Base-by-base conservation (phyloP, 2,113 vertebrate genomes). In the Picathartes gymnocephalus region DNA sequence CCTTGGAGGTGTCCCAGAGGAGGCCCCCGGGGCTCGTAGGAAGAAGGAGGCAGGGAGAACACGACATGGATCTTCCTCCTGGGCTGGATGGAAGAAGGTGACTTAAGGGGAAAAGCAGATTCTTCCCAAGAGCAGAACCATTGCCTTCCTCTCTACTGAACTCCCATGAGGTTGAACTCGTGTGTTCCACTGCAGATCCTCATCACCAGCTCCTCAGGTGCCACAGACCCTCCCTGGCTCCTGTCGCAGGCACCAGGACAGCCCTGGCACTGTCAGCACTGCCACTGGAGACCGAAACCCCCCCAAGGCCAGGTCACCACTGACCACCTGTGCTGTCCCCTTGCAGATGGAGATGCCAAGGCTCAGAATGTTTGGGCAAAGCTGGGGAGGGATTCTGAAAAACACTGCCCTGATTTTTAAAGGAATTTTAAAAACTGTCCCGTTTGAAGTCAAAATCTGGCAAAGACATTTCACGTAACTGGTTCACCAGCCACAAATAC, bases 1-100 rank as follows among this genome's bases (percentile, higher is more conserved):
- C 70, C 82, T 5, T 24, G 25, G 25, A 48, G 31, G 31, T 64
- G 1, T 15, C 62, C 28, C 64, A 28, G 15, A 45, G 33, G 45
- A 42, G 13, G 15, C 47, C 31, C 42, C 31, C 44, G 1, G 20
- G 62, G 44, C 51, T 79, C 0, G 0, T 2, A 24, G 47, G 61
- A 86, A 42, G 56, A 39, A 48, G n/a, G 27, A 47, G 45, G 30
- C 45, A 37, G 24, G 14, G 69, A 33, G 35, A 81, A 45, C 28
- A 21, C 0, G 0, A 31, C 19, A 11, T 13, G 51, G n/a, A 39
- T 65, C 28, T 81, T 73, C 56, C 35, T 33, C 56, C 37, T 53
- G 35, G 48, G 74, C 65, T 47, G 54, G 14, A 65, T 86, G 53
- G n/a, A 74, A 66, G 54, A 30, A 70, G 37, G 9, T 40, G 28